These are phyloP conservation scores for Sinonovacula constricta DNA, from an alignment of 1,140 invertebrate genomes.

Conservation along the genomic window DNA sequence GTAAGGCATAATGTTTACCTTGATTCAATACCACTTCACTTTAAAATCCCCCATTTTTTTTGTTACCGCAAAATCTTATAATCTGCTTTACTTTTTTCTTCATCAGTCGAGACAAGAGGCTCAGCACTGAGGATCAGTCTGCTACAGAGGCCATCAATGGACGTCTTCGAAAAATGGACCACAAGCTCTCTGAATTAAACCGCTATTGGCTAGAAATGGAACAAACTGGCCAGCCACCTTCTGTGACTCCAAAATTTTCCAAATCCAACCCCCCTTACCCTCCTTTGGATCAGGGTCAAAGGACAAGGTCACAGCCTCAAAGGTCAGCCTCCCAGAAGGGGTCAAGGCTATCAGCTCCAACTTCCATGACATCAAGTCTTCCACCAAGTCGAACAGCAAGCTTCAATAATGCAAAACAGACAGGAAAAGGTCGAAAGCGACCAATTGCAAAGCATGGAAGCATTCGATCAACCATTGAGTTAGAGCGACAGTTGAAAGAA, in stretches of 20 bases:
- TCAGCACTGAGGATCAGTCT: constrained; percentile 68
- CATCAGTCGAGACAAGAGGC: constrained; percentile 63
- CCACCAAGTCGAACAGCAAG: constrained; percentile 19
- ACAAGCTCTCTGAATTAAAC: constrained; percentile 65
- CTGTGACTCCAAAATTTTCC: constrained; percentile 42
- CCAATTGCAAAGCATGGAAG: constrained; percentile 42
- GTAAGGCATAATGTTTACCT: too few species aligned
- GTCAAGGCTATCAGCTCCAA: constrained; percentile 28
- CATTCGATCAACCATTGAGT: neutral
- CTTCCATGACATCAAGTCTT: neutral
- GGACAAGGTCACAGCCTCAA: constrained; percentile 5
- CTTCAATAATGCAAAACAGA: constrained; percentile 5
- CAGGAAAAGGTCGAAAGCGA: constrained; percentile 27
- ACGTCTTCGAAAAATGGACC: constrained; percentile 67
- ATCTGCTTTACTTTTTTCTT: too few species aligned
- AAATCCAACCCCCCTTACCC: constrained; percentile 23
- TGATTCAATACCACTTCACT: too few species aligned
- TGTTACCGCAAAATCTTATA: too few species aligned
- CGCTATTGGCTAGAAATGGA: constrained; percentile 70
- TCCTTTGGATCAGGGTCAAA: constrained; percentile 37
- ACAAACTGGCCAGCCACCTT: constrained; percentile 57
- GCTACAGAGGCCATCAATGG: constrained; percentile 65
- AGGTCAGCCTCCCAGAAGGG: constrained; percentile 27
- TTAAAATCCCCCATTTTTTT: too few species aligned
- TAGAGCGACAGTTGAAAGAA: constrained; percentile 14